Evolutionary conservation across 2,888 invertebrate genomes (phyloP).

Genomic region (Eilema griseolum): DNA sequence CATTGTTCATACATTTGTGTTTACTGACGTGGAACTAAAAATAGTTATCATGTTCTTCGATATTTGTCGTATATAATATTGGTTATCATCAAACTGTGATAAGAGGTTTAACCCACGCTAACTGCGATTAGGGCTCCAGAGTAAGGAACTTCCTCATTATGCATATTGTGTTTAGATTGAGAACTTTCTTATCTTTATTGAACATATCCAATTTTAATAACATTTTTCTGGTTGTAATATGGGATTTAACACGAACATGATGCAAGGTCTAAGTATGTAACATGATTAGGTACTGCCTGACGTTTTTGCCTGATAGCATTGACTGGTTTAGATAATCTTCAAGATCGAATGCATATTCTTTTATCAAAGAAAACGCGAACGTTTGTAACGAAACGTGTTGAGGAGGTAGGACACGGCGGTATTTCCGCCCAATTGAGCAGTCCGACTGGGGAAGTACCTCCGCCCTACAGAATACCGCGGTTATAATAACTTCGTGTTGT

Average conservation of each 20-base stretch:
- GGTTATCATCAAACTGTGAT: neutral
- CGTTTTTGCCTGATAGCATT: neutral
- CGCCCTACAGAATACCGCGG: too few relatives aligned
- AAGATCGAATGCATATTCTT: too few relatives aligned
- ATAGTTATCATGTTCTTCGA: constrained; percentile 22
- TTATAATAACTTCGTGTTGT: too few relatives aligned
- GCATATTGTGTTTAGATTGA: neutral
- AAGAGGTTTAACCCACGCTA: neutral
- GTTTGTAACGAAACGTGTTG: too few relatives aligned
- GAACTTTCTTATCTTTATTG: neutral
- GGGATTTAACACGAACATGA: neutral
- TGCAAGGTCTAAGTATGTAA: neutral
- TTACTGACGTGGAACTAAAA: constrained; percentile 25
- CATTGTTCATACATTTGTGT: constrained; percentile 25
- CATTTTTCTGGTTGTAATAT: neutral
- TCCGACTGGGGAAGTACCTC: too few relatives aligned
- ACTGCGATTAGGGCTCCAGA: neutral
- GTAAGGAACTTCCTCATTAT: neutral
- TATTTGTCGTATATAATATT: neutral
- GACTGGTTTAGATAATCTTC: neutral
- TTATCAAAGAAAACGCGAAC: too few relatives aligned
- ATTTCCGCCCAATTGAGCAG: too few relatives aligned
- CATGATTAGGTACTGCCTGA: neutral
- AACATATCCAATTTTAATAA: neutral
- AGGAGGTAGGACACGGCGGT: too few relatives aligned